Base-by-base conservation (phyloP, 2,797 vertebrate genomes). In the Esox lucius region DNA sequence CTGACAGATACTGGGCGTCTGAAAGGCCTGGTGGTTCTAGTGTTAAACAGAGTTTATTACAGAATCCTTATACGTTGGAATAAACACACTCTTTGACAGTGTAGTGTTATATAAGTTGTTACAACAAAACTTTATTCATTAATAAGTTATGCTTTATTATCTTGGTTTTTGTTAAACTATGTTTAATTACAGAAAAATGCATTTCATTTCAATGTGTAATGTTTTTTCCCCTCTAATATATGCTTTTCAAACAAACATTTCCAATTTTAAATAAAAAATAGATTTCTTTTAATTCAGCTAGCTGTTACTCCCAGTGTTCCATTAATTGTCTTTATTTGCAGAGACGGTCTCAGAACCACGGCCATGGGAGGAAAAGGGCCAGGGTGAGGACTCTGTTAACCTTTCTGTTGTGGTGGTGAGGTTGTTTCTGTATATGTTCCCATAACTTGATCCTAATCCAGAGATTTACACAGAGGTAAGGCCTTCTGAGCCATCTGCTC, bases 331-430 rank as follows among this genome's bases (percentile, higher is more conserved):
- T 83, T 4, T 74, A 19, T 22, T 79, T 85, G 22, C 92, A 99
- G 98, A 97, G 95, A 79, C 93, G 97, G 83, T 91, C 94, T 73
- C 94, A 96, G 1, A 94, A 94, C 88, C 97, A 99, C 13, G 96
- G 97, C 67, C 97, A 98, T 83, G 92, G 95, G 73, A 96, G 97
- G 90, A 99, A 98, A 92, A 95, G 97, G 93, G 94, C 97, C 91
- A 99, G 99, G 95, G 98, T 98, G 91, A 89, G 89, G 86, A 85
- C 4, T 33, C 39, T 9, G n/a, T 26, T 16, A 68, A 19, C 15
- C 5, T n/a, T 7, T 39, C 8, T 31, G 31, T 59, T 39, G 6
- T 1, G 22, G 11, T 42, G 24, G 33, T 22, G 28, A 31, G 28
- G 28, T 31, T 61, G 28, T 68, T 71, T 69, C 35, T 69, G 15